Conservation (phyloP, 2,888 invertebrate species). For the Tenthredo notha region DNA sequence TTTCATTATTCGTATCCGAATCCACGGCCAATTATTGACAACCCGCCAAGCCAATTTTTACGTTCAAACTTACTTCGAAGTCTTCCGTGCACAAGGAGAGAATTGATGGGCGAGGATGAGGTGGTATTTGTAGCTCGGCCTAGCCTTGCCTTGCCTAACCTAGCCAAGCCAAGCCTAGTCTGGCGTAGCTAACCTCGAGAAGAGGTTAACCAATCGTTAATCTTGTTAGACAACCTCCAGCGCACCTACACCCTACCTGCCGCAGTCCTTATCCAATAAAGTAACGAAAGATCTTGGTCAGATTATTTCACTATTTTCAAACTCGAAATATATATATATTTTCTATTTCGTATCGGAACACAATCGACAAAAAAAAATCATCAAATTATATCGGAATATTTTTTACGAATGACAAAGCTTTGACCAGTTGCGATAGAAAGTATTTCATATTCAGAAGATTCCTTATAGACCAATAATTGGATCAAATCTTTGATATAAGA, state of each 20-base stretch:
- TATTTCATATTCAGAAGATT: background rate
- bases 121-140: constrained; percentile 44
- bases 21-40: background rate
- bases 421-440: background rate
- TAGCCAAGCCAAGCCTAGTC: constrained; percentile 35
- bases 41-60: constrained; percentile 9
- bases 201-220: constrained; percentile 54
- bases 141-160: constrained; percentile 24
- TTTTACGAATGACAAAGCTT: background rate
- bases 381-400: background rate
- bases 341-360: background rate
- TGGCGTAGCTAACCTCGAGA: constrained; percentile 43
- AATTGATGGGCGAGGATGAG: constrained; percentile 41
- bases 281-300: constrained; percentile 38
- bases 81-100: background rate
- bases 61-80: background rate
- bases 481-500: background rate
- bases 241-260: constrained; percentile 40
- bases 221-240: constrained; percentile 52
- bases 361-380: background rate
- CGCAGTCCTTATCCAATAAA: constrained; percentile 48
- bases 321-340: background rate
- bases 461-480: background rate
- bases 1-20: background rate
- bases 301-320: background rate